Conservation (phyloP, 1,140 invertebrate genomes). For the Anastatus disparis region DNA sequence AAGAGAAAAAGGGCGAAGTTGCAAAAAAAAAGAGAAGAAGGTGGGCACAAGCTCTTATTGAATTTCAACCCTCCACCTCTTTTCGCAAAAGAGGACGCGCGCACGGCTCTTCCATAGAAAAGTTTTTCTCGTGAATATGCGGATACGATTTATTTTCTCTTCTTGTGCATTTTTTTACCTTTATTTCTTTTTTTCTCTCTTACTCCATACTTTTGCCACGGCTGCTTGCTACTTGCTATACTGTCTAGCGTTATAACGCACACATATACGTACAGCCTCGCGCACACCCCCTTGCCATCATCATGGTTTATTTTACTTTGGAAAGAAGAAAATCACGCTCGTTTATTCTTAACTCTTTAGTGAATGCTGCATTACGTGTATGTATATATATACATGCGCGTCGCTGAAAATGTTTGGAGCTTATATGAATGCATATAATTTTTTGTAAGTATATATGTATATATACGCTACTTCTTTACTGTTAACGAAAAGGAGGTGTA, state of each 20-base stretch:
- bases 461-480: too few species aligned
- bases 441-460: too few species aligned
- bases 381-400: not conserved
- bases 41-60: conserved; percentile 33
- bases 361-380: not conserved
- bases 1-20: conserved; percentile 4
- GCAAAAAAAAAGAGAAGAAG: not conserved
- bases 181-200: too few species aligned
- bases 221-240: too few species aligned
- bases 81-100: not conserved
- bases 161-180: conserved; percentile 22
- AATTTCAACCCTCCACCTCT: conserved; percentile 33
- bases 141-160: conserved; percentile 43
- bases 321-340: conserved; percentile 26
- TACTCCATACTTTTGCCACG: too few species aligned
- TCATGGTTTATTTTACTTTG: conserved; percentile 24
- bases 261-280: too few species aligned
- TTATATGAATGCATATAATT: too few species aligned
- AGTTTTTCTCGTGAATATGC: conserved; percentile 45
- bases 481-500: conserved; percentile 11
- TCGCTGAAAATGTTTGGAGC: too few species aligned
- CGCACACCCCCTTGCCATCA: not conserved
- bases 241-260: not conserved
- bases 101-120: conserved; percentile 33
- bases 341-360: conserved; percentile 33